A percentile compares a stretch with the other conserved stretches of the same genome.
Conservation (phyloP, 2,113 vertebrate genomes). For the Cyrtonyx montezumae region DNA sequence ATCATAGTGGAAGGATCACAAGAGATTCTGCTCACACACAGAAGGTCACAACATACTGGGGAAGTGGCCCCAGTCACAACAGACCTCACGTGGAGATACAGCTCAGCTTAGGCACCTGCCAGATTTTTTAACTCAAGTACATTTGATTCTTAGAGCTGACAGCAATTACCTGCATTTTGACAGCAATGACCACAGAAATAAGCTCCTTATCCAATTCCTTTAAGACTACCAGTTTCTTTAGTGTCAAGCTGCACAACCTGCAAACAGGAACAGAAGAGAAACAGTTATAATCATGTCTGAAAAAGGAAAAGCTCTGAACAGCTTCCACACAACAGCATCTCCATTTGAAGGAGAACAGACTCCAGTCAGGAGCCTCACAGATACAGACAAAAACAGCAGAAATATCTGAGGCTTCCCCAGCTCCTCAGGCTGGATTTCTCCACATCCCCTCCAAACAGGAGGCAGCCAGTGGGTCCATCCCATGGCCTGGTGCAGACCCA, state of each 20-base stretch:
- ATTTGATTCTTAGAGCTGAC: background rate
- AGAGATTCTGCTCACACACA: background rate
- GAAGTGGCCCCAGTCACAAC: background rate
- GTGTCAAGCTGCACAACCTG: slow-evolving; percentile 94
- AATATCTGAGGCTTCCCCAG: background rate
- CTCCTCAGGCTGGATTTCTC: background rate
- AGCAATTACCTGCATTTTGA: slow-evolving; percentile 93
- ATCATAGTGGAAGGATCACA: background rate
- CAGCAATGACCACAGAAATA: slow-evolving; percentile 94
- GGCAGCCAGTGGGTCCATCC: background rate
- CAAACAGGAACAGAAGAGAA: slow-evolving; percentile 50
- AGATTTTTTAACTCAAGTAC: background rate
- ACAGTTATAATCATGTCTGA: background rate
- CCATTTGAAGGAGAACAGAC: background rate
- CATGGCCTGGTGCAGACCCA: background rate
- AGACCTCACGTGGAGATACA: background rate
- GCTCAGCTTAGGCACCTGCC: background rate
- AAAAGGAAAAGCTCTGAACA: slow-evolving; percentile 1
- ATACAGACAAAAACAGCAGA: background rate
- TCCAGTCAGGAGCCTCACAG: background rate
- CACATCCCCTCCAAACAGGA: background rate
- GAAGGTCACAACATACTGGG: background rate
- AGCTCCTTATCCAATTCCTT: slow-evolving; percentile 95
- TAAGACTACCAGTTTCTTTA: slow-evolving; percentile 96
- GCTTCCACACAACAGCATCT: background rate